Percentiles rank a stretch among this genome's conserved stretches.
Conservation (phyloP, 2,797 vertebrate genomes). For the Emys orbicularis region DNA sequence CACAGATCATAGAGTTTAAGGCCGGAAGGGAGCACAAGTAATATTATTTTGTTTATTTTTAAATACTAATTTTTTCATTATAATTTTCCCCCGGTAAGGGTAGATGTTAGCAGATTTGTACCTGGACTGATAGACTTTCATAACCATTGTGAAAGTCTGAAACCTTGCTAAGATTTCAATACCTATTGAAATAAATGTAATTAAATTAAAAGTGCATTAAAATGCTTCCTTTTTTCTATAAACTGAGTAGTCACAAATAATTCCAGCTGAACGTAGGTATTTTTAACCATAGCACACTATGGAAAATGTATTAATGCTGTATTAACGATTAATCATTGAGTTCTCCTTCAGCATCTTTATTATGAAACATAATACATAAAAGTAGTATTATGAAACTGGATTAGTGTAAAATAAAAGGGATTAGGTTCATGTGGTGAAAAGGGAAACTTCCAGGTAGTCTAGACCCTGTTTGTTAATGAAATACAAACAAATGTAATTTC, state of each 20-base stretch:
- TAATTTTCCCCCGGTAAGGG: not conserved
- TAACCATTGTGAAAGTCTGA: not conserved
- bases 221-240: not conserved
- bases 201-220: not conserved
- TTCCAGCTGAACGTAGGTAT: too few species aligned
- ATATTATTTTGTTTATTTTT: too few species aligned
- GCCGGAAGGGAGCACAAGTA: too few species aligned
- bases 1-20: too few species aligned
- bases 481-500: not conserved
- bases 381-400: not conserved
- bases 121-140: not conserved
- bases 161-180: not conserved
- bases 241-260: too few species aligned
- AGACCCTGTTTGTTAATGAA: not conserved
- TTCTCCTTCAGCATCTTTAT: not conserved
- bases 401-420: not conserved
- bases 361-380: not conserved
- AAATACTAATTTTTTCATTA: not conserved
- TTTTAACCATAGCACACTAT: not conserved
- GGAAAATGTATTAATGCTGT: not conserved
- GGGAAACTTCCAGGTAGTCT: not conserved
- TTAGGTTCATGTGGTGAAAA: not conserved
- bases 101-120: not conserved
- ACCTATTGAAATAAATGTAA: not conserved
- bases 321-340: not conserved